phyloP scores from a whole-genome alignment of 2,888 invertebrate genomes.

The Fissipunctia ypsillon region DNA sequence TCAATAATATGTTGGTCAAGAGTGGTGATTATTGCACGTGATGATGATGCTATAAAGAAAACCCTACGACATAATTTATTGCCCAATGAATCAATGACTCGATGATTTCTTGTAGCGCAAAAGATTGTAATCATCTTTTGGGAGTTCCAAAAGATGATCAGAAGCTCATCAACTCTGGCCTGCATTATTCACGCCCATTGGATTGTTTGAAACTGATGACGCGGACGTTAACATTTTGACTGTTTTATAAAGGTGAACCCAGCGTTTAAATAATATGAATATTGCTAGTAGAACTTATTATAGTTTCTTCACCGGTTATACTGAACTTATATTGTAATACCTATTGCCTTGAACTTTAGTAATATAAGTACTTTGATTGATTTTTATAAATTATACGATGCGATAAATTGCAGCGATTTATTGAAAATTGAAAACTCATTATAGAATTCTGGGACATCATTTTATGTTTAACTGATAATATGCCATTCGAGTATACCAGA shows the following conservation, averaged over 20 bases:
- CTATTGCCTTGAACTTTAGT: conserved; percentile 13
- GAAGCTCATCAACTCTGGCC: no score
- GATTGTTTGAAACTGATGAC: not conserved
- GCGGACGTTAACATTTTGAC: not conserved
- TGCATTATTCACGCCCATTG: not conserved
- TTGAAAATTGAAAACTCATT: no score
- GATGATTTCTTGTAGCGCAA: not conserved
- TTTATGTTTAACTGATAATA: not conserved
- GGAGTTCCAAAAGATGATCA: not conserved
- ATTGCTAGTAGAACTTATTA: not conserved
- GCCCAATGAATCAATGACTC: not conserved
- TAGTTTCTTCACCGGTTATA: not conserved
- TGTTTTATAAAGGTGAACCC: not conserved
- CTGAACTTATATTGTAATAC: conserved; percentile 7
- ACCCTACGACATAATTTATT: not conserved
- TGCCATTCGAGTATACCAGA: not conserved
- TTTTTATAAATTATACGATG: not conserved
- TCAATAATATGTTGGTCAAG: not conserved
- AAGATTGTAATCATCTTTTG: not conserved
- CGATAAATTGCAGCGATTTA: conserved; percentile 1
- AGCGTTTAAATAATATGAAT: not conserved
- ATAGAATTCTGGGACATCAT: not conserved
- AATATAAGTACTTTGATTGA: not conserved
- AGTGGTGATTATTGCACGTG: not conserved
- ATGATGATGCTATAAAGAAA: not conserved